Evolutionary conservation across 2,888 invertebrate species (phyloP).

Genomic region (Geotrupes spiniger): DNA sequence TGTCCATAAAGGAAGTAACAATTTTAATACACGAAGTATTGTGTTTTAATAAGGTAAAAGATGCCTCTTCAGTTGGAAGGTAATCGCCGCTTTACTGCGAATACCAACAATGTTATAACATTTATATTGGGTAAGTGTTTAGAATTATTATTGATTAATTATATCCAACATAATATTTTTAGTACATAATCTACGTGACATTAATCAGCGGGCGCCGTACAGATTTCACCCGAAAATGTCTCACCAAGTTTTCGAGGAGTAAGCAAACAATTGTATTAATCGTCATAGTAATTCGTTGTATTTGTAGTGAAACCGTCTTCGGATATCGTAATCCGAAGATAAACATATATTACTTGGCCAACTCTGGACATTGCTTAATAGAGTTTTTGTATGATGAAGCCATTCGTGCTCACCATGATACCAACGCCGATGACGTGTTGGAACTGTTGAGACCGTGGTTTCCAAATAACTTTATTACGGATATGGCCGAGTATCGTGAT

Average conservation of each 20-base stretch:
- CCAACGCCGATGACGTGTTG: conserved; percentile 34
- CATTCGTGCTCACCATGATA: conserved; percentile 17
- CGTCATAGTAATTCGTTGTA: conserved; percentile 3
- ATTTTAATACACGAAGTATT: no score
- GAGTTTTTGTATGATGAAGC: conserved; percentile 71
- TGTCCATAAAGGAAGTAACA: no score
- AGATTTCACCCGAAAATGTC: conserved; percentile 81
- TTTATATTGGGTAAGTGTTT: conserved; percentile 19
- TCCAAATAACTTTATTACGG: conserved; percentile 35
- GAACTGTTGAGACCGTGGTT: conserved; percentile 40
- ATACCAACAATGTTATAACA: conserved; percentile 57
- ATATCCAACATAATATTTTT: not conserved
- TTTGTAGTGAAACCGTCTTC: conserved; percentile 77
- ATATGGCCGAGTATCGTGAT: conserved; percentile 32
- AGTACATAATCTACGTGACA: conserved; percentile 7
- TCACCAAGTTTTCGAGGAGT: conserved; percentile 87
- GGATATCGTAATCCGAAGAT: conserved; percentile 81
- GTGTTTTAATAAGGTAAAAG: no score
- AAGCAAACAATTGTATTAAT: conserved; percentile 13
- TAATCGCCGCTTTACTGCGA: conserved; percentile 37
- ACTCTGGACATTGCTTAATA: conserved; percentile 76
- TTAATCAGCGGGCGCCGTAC: not conserved
- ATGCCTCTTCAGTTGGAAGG: no score
- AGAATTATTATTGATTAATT: no score
- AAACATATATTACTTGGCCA: conserved; percentile 77